A percentile compares a stretch with the other conserved stretches of the same genome.
Conservation (phyloP, 37 sponge, comb jelly and placozoan genomes). For the Oopsacas minuta region DNA sequence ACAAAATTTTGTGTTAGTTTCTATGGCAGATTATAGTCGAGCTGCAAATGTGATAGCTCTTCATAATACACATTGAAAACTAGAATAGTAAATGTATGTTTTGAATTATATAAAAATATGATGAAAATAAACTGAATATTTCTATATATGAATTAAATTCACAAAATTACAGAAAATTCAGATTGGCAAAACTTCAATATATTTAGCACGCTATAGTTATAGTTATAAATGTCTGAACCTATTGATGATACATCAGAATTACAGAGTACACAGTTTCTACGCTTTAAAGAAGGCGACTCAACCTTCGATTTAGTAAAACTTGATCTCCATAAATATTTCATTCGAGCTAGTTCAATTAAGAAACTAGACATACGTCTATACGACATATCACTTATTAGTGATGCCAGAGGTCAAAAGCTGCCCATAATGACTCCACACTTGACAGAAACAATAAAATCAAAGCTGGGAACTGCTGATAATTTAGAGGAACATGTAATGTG, state of each 20-base stretch:
- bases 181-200: neutral
- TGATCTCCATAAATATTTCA: neutral
- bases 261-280: neutral
- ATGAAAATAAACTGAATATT: neutral
- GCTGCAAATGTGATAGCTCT: too few relatives aligned
- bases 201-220: too few relatives aligned
- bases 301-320: neutral
- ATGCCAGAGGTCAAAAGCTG: neutral
- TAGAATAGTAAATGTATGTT: too few relatives aligned
- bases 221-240: neutral
- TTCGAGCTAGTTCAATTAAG: neutral
- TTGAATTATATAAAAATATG: too few relatives aligned
- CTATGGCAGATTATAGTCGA: too few relatives aligned
- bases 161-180: neutral
- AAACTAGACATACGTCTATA: neutral
- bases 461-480: neutral
- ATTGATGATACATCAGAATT: neutral
- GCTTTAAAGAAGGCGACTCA: neutral
- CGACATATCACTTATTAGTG: neutral
- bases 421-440: neutral
- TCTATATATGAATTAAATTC: neutral
- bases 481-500: slow-evolving; percentile 16
- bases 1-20: too few relatives aligned
- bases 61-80: too few relatives aligned
- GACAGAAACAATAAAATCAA: neutral